Evolutionary conservation across 1,140 invertebrate genomes (phyloP).

Genomic region (Sarcophaga bullata): DNA sequence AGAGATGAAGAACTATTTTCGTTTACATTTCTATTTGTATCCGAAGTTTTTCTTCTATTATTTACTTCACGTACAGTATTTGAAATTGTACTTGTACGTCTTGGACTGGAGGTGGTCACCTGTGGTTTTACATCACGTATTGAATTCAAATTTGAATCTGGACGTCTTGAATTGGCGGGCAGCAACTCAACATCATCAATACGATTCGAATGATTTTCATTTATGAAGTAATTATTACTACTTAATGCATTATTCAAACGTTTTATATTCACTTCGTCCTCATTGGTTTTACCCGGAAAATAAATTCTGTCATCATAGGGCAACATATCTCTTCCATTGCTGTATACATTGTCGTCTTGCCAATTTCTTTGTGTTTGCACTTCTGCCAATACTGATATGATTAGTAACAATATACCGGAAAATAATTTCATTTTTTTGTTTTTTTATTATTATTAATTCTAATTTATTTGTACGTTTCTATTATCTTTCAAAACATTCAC

Average conservation of each 20-base stretch:
- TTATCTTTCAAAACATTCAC: neutral
- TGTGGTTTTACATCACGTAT: too few species aligned
- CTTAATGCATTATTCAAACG: neutral
- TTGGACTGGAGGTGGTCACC: neutral
- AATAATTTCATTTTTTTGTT: conserved; percentile 2
- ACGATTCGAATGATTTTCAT: neutral
- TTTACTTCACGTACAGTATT: neutral
- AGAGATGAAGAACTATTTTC: neutral
- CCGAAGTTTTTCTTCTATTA: neutral
- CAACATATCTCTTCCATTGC: neutral
- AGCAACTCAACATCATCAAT: neutral
- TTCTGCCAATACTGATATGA: neutral
- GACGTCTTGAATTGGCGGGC: too few species aligned
- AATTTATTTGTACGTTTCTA: conserved; percentile 9
- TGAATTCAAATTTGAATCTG: too few species aligned
- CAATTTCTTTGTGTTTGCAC: neutral
- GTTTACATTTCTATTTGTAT: neutral
- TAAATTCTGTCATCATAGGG: neutral
- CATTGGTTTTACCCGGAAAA: conserved; percentile 29
- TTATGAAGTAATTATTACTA: neutral
- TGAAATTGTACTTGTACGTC: neutral
- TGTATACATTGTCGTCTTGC: neutral
- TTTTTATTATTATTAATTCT: neutral
- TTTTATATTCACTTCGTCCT: conserved; percentile 3
- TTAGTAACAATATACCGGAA: neutral